Evolutionary conservation across 2,888 invertebrate genomes (phyloP), one percentile per base, ranked within the genome.

Genomic region (Theretra japonica): DNA sequence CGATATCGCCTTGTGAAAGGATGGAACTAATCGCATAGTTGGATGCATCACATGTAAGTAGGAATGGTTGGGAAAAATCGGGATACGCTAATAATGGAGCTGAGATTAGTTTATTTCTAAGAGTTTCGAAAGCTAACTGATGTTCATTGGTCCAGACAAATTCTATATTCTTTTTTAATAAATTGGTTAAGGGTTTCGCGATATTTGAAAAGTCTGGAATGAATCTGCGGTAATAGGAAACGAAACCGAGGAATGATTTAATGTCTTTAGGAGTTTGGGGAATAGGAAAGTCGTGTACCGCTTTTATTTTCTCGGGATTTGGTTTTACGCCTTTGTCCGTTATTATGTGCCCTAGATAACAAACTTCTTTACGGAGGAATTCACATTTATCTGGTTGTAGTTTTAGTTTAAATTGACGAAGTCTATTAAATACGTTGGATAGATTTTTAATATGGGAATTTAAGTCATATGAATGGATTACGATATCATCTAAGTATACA

Each of bases 21-120:
- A 75, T 68, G 2, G 76, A 75, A 0, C 70, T 70, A 30, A 76
- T 71, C 0, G 75, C 73, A 21, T 73, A 69, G 48, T 74, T 75
- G 0, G 75, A 75, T 0, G 76, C 75, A 30, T 76, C 76, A 15
- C 73, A 72, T 0, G 73, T 75, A 4, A 76, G 57, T 3, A 69
- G 21, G 23, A 76, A 76, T 2, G 73, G 74, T 70, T 74, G 72
- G 8, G 53, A 23, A 53, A 73, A 72, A 48, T 75, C 68, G 1
- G 73, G 74, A 15, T 73, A 74, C 19, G 23, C 50, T 7, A 74
- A 17, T 70, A 48, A 2, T 2, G 48, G 48, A 7, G 48, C 72
- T 2, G 73, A 68, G 7, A 59, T 53, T 5, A 73, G 53, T 15
- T 56, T 59, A 6, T 59, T 68, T 70, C 70, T 76, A 19, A 65